phyloP scores from a whole-genome alignment of 2,113 vertebrate genomes.

The Eulemur rufifrons region DNA sequence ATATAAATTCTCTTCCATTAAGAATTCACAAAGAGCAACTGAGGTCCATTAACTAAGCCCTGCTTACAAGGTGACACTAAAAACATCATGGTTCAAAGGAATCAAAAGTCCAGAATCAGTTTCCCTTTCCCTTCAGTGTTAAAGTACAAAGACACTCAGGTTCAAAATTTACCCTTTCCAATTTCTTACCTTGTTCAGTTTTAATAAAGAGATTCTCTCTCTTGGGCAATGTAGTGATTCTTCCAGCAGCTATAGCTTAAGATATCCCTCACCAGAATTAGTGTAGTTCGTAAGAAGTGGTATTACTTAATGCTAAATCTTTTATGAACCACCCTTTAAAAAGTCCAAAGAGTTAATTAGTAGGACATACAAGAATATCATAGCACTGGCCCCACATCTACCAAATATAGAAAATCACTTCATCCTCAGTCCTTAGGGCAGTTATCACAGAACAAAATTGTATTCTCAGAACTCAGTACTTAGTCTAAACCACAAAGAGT shows the following conservation, averaged over 20 bases:
- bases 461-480: neutral
- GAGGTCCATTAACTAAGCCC: neutral
- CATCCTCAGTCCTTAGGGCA: neutral
- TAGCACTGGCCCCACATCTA: neutral
- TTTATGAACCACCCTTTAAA: neutral
- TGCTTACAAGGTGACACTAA: neutral
- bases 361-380: neutral
- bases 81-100: neutral
- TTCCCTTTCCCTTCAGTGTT: neutral
- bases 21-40: neutral
- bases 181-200: neutral
- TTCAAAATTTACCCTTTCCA: neutral
- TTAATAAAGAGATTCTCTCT: neutral
- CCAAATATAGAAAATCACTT: constrained; percentile 47
- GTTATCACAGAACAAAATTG: constrained; percentile 43
- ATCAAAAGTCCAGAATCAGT: neutral
- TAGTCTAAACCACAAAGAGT: constrained; percentile 17
- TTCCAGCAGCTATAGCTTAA: neutral
- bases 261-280: neutral
- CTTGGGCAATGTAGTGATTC: neutral
- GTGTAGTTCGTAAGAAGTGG: neutral
- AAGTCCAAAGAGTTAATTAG: neutral
- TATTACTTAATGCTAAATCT: neutral
- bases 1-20: neutral
- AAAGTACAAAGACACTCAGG: neutral